Evolutionary conservation across 1,140 invertebrate genomes (phyloP), one percentile per base, ranked within the genome.

Genomic region (Yoshiicerus persimilis): DNA sequence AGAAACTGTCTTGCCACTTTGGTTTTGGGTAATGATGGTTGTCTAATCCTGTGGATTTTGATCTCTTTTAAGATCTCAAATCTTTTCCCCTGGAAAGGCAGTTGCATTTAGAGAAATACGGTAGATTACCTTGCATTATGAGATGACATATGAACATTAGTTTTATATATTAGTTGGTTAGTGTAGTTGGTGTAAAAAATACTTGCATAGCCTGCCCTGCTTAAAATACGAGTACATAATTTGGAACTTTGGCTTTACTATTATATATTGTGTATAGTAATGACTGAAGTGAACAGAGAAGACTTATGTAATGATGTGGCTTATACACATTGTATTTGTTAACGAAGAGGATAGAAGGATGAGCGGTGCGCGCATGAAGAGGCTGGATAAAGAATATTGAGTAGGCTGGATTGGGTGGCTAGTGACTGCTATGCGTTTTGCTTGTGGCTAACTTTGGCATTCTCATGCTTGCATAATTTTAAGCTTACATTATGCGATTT

Each of bases 381-480:
- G 85, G 85, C 85, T 30, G 85, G 85, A 25, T 86, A 86, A 39
- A 86, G 30, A 86, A 86, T 66, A 36, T 66, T 66, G 27, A 86
- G 85, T 64, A 86, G 85, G 85, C 34, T 36, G 85, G 85, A 86
- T 86, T 64, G 62, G 47, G 85, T 64, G 85, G 85, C 38, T 70
- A 56, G 47, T 56, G 85, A 27, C 38, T 85, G 47, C 39, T 85
- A 13, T 1, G 30, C 83, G 10, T 47, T 56, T 25, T 62, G 23
- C 23, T 25, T 38, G 77, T 38, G 32, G 27, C 47, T 56, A 27
- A 32, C 39, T 47, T 62, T 56, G 47, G 83, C 47, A 47, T 32
- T 38, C 38, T 56, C 47, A 56, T 84, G 56, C 83, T 34, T 62
- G 47, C 83, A 47, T 47, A 62, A 85, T 47, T 85, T 32, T 56